A percentile compares a stretch with the other conserved stretches of the same genome.
Evolutionary conservation across 2,113 vertebrate species (phyloP).

Genomic region (Leptosomus discolor): DNA sequence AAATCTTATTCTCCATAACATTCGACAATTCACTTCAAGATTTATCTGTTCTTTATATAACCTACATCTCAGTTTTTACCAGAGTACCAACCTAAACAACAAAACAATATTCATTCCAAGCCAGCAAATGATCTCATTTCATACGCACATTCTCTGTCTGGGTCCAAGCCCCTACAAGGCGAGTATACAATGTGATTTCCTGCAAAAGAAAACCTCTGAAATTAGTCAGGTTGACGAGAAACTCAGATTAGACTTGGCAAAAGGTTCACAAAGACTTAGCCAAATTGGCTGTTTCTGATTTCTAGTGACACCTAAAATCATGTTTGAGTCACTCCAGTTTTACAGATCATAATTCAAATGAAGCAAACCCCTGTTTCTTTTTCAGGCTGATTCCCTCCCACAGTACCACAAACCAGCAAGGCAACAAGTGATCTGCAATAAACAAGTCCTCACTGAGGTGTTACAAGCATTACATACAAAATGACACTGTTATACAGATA

Average conservation of each 20-base stretch:
- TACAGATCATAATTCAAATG: background rate
- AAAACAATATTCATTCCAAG: background rate
- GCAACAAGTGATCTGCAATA: background rate
- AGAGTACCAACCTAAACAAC: background rate
- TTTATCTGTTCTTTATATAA: background rate
- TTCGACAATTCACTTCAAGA: background rate
- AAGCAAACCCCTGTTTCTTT: background rate
- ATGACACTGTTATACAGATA: background rate
- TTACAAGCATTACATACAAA: background rate
- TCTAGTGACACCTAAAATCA: background rate
- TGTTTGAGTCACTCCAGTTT: background rate
- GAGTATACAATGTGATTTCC: background rate
- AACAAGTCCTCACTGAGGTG: background rate
- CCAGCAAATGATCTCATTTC: conserved; percentile 39
- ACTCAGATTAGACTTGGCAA: background rate
- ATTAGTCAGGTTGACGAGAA: conserved; percentile 51
- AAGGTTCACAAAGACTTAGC: background rate
- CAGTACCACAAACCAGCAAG: background rate
- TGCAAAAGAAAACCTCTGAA: conserved; percentile 28
- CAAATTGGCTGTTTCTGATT: background rate
- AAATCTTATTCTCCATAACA: background rate
- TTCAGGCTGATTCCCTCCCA: background rate
- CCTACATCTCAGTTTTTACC: background rate
- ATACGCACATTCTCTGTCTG: background rate
- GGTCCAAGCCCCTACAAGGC: background rate